A percentile compares a stretch with the other conserved stretches of the same genome.
Conservation (phyloP, 2,888 invertebrate species). For the Nephrotoma appendiculata region DNA sequence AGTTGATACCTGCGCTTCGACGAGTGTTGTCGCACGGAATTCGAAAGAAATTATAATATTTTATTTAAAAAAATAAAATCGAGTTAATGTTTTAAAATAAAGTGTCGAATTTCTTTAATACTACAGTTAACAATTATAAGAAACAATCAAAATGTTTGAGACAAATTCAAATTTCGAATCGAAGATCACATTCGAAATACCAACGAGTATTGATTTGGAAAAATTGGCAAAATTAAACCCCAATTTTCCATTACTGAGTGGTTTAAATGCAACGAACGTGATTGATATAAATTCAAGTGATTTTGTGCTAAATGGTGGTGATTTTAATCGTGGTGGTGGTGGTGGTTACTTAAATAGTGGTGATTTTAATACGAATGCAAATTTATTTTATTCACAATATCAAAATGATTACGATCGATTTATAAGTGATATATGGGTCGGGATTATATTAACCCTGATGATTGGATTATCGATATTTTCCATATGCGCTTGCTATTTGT, state of each 20-base stretch:
- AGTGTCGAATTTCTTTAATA: background rate
- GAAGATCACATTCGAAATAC: constrained; percentile 25
- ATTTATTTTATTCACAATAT: constrained; percentile 18
- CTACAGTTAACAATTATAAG: no score
- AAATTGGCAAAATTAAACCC: background rate
- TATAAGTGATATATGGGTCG: constrained; percentile 48
- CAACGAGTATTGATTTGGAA: constrained; percentile 26
- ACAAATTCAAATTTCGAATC: constrained; percentile 17
- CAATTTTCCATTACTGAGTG: background rate
- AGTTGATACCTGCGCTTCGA: background rate
- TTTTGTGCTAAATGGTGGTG: background rate
- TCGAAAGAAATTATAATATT: background rate
- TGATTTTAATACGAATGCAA: constrained; percentile 11
- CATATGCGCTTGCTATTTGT: constrained; percentile 45
- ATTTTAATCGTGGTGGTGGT: constrained; percentile 4
- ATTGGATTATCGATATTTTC: constrained; percentile 46
- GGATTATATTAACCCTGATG: constrained; percentile 43
- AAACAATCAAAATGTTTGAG: background rate
- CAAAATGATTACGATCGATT: constrained; percentile 40
- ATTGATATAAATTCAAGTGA: background rate
- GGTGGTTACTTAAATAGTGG: background rate
- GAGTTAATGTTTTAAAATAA: background rate
- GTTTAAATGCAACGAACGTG: background rate
- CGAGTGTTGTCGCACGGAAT: background rate
- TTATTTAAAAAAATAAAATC: background rate